These are phyloP conservation scores for Ruditapes philippinarum DNA, from an alignment of 1,140 invertebrate genomes.

Conservation along the genomic window DNA sequence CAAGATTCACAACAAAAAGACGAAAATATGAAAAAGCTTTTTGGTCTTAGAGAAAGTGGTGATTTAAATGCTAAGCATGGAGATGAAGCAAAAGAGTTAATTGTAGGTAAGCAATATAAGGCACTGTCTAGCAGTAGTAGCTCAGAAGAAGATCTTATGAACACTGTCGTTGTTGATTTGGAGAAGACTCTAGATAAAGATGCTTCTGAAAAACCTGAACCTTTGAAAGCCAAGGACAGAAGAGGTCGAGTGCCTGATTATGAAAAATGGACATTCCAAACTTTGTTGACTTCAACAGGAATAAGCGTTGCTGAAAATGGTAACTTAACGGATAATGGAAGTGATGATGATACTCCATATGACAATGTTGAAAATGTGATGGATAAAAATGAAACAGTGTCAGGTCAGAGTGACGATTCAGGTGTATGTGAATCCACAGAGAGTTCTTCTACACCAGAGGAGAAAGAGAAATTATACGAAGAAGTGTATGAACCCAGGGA, in stretches of 20 bases:
- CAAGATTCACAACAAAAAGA: neutral
- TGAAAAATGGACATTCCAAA: slow-evolving; percentile 59
- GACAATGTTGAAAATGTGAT: slow-evolving; percentile 36
- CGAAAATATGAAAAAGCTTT: slow-evolving; percentile 27
- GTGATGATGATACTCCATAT: slow-evolving; percentile 47
- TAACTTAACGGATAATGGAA: slow-evolving; percentile 24
- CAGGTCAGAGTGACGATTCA: slow-evolving; percentile 52
- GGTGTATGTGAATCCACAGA: slow-evolving; percentile 45
- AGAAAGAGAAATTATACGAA: neutral
- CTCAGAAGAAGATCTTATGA: neutral
- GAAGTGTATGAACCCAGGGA: neutral
- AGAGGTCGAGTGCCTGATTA: slow-evolving; percentile 55
- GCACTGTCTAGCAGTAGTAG: neutral
- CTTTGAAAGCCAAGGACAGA: neutral
- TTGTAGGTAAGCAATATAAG: slow-evolving; percentile 18
- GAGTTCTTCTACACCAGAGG: neutral
- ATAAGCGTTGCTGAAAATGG: slow-evolving; percentile 51
- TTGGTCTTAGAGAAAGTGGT: neutral
- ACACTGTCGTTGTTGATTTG: neutral
- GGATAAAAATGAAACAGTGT: slow-evolving; percentile 22
- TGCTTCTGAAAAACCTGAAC: neutral
- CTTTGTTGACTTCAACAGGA: slow-evolving; percentile 5
- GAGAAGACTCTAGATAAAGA: neutral
- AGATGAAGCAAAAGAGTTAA: neutral
- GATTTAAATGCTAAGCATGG: neutral